Evolutionary conservation across 2,888 invertebrate genomes (phyloP), one percentile per base, ranked within the genome.

Genomic region (Drosophila mettleri): DNA sequence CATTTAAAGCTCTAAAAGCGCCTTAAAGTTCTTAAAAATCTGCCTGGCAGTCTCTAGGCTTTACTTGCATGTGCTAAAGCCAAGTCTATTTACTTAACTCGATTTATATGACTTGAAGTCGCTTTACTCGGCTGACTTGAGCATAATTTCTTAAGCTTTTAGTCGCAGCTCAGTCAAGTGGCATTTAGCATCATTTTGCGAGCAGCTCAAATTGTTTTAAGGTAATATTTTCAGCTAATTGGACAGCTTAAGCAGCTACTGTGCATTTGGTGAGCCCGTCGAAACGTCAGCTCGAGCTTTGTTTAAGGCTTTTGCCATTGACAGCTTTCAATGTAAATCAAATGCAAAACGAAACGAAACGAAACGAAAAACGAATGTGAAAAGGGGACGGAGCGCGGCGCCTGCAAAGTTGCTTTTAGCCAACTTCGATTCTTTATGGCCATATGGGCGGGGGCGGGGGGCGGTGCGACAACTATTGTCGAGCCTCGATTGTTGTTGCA

Each of bases 351-450:
- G n/a, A n/a, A n/a, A n/a, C n/a, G n/a, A n/a, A n/a, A n/a, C n/a
- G n/a, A n/a, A n/a, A n/a, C n/a, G n/a, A n/a, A n/a, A n/a, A n/a
- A 53, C 43, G 38, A 52, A 34, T n/a, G 24, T 1, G 27, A 43
- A 45, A 24, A 12, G 33, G 31, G n/a, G 27, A 24, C 33, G 29
- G 51, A 38, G 52, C 36, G 29, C n/a, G 54, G 8, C 58, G 71
- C 59, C 69, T 54, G 65, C 59, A 80, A 74, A 70, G 52, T 67
- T 70, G 29, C 39, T 36, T 74, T 62, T 77, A 62, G 55, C 63
- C 46, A 60, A 36, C 57, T 64, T 48, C 16, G 14, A 61, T 59
- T 63, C 61, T 72, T 55, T 62, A 67, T 46, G 20, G 57, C 54
- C n/a, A 20, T 18, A 38, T 43, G 48, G 67, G 54, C 66, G n/a